A percentile compares a stretch with the other conserved stretches of the same genome.
phyloP scores from a whole-genome alignment of 2,113 vertebrate species.

The Etheostoma spectabile region DNA sequence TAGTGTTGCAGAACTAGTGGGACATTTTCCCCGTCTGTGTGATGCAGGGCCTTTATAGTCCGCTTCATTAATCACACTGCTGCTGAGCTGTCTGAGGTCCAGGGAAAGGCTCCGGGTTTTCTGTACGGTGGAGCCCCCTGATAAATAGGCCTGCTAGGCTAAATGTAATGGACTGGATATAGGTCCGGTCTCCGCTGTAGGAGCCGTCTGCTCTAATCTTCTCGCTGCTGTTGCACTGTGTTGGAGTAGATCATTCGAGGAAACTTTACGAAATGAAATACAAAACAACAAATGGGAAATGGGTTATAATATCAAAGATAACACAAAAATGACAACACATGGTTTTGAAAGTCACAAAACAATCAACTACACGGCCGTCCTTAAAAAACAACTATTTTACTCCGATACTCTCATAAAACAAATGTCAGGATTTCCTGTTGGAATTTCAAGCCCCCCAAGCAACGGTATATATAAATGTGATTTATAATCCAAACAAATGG shows the following conservation, averaged over 20 bases:
- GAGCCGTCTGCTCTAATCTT: neutral
- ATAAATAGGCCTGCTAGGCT: slow-evolving; percentile 20
- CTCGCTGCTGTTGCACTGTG: neutral
- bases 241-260: neutral
- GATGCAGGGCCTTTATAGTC: neutral
- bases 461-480: too few species aligned
- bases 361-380: neutral
- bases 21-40: slow-evolving; percentile 9
- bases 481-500: slow-evolving; percentile 3
- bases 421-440: neutral
- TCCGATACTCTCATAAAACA: neutral
- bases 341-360: neutral
- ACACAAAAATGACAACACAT: neutral
- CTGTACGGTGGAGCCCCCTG: neutral
- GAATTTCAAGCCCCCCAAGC: neutral
- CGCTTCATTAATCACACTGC: slow-evolving; percentile 26
- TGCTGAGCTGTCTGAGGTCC: slow-evolving; percentile 25
- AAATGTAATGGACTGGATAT: slow-evolving; percentile 10
- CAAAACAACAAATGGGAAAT: neutral
- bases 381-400: neutral
- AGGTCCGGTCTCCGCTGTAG: neutral
- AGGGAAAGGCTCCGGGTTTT: neutral
- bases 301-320: neutral
- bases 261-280: neutral
- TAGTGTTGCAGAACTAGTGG: neutral